phyloP scores from a whole-genome alignment of 2,888 invertebrate species.

The Calameuta pallipes region DNA sequence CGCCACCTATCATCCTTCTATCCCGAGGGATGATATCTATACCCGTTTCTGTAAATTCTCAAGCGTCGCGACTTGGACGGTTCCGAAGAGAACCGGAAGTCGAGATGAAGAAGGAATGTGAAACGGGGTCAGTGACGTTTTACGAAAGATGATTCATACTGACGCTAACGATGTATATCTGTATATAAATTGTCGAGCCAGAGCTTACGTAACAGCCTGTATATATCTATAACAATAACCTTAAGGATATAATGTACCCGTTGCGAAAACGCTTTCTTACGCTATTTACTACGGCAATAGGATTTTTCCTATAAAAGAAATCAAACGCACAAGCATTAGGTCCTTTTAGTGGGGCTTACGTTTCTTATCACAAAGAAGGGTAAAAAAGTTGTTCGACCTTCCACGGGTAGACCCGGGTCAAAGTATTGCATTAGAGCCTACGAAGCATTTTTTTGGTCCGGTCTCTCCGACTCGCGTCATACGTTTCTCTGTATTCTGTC shows the following conservation, averaged over 20 bases:
- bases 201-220: background rate
- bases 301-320: background rate
- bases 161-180: background rate
- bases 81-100: background rate
- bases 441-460: background rate
- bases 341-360: background rate
- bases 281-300: background rate
- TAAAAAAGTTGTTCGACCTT: background rate
- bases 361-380: background rate
- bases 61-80: background rate
- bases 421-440: background rate
- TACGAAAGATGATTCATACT: background rate
- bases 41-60: background rate
- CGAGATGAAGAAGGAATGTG: background rate
- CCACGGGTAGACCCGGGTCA: background rate
- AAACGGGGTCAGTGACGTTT: background rate
- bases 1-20: background rate
- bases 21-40: background rate
- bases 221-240: background rate
- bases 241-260: background rate
- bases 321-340: background rate
- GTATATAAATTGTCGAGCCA: background rate
- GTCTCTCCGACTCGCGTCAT: background rate
- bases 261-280: background rate
- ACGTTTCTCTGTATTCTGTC: background rate